Percentiles rank a stretch among this genome's conserved stretches.
Evolutionary conservation across 2,888 invertebrate species (phyloP).

Genomic region (Ochlodes sylvanus): DNA sequence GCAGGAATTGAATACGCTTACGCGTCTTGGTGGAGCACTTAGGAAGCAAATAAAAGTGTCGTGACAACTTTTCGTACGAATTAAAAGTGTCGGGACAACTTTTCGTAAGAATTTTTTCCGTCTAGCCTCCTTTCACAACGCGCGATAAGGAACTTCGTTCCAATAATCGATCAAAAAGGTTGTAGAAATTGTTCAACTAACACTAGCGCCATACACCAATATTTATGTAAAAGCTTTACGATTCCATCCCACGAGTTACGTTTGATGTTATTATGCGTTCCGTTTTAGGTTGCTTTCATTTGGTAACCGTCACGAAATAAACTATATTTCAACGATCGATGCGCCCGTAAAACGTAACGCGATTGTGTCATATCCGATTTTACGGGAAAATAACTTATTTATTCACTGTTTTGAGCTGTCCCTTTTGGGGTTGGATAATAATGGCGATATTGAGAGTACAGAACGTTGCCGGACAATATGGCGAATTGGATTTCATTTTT

Average conservation of each 20-base stretch:
- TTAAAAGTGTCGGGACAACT: too few relatives aligned
- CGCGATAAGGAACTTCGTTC: too few relatives aligned
- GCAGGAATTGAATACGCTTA: too few relatives aligned
- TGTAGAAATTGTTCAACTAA: slow-evolving; percentile 48
- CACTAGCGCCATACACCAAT: slow-evolving; percentile 49
- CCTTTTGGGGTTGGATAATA: slow-evolving; percentile 43
- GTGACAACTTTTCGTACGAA: too few relatives aligned
- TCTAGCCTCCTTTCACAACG: too few relatives aligned
- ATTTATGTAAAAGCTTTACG: slow-evolving; percentile 74
- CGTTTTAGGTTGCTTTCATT: slow-evolving; percentile 73
- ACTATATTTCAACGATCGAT: slow-evolving; percentile 71
- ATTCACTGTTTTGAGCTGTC: slow-evolving; percentile 46
- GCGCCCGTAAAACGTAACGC: slow-evolving; percentile 74
- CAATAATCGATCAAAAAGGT: too few relatives aligned
- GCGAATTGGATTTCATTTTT: neutral
- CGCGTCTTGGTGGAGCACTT: too few relatives aligned
- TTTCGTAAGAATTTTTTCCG: too few relatives aligned
- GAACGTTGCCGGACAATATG: slow-evolving; percentile 24
- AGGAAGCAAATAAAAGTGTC: too few relatives aligned
- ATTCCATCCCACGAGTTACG: slow-evolving; percentile 74
- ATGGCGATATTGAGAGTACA: neutral
- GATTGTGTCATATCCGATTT: slow-evolving; percentile 72
- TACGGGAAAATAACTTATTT: slow-evolving; percentile 62
- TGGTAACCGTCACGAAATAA: slow-evolving; percentile 70
- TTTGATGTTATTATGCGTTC: slow-evolving; percentile 74